A percentile compares a stretch with the other conserved stretches of the same genome.
Evolutionary conservation across 23 tunicate species (phyloP).

Genomic region (Ciona savignyi): DNA sequence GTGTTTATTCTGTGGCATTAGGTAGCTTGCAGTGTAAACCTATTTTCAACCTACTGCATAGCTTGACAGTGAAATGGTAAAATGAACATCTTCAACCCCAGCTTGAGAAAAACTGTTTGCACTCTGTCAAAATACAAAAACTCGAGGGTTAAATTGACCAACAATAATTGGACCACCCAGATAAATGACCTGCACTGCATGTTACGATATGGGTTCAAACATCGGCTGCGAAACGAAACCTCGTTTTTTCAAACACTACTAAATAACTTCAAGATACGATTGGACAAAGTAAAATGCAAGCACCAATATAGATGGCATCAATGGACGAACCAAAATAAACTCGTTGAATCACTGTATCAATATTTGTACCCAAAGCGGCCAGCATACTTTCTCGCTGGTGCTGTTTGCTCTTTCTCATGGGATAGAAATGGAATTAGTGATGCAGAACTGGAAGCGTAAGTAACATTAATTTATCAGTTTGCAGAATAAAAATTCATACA

Average conservation of each 20-base stretch:
- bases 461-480: neutral
- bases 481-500: neutral
- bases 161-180: too few relatives aligned
- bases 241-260: neutral
- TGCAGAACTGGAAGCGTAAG: slow-evolving; percentile 47
- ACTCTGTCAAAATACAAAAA: neutral
- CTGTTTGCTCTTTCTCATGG: slow-evolving; percentile 67
- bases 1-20: too few relatives aligned
- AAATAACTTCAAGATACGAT: neutral
- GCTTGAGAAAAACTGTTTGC: neutral
- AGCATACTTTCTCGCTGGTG: slow-evolving; percentile 34
- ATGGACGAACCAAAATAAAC: neutral
- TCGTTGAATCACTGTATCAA: neutral
- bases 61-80: neutral
- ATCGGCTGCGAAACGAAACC: too few relatives aligned
- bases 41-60: too few relatives aligned
- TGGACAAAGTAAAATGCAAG: neutral
- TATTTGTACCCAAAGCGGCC: slow-evolving; percentile 13
- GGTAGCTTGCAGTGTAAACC: too few relatives aligned
- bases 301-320: neutral
- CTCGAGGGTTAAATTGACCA: neutral
- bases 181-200: too few relatives aligned
- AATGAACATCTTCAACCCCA: neutral
- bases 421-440: slow-evolving; percentile 39
- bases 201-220: too few relatives aligned